These are phyloP conservation scores for Sisor rabdophorus DNA, from an alignment of 2,113 vertebrate genomes.

Conservation along the genomic window DNA sequence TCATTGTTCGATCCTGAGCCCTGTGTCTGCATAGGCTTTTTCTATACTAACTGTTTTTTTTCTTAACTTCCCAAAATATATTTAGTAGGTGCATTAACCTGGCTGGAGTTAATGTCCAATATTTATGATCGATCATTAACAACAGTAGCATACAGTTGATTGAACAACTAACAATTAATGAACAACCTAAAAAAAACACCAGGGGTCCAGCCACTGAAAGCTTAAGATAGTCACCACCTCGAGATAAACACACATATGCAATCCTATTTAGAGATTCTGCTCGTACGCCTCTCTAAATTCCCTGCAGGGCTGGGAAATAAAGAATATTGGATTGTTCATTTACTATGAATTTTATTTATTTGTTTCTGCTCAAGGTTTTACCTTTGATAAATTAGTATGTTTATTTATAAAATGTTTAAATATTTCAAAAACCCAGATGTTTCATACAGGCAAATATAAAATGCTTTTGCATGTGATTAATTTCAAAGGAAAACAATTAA, in stretches of 20 bases:
- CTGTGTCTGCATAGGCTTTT: background rate
- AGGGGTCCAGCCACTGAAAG: constrained; percentile 68
- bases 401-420: constrained; percentile 37
- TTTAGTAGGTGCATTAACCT: background rate
- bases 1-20: background rate
- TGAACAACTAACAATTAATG: background rate
- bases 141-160: background rate
- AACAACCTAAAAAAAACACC: constrained; percentile 61
- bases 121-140: background rate
- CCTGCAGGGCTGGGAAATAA: constrained; percentile 38
- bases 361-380: constrained; percentile 42
- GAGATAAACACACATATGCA: constrained; percentile 39
- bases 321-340: constrained; percentile 41
- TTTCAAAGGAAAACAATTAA: constrained; percentile 1
- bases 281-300: constrained; percentile 31
- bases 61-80: background rate
- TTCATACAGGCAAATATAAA: background rate
- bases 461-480: background rate
- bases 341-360: constrained; percentile 47
- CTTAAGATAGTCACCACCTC: constrained; percentile 68
- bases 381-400: constrained; percentile 33
- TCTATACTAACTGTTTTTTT: background rate
- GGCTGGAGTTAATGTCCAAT: background rate
- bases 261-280: constrained; percentile 41
- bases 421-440: constrained; percentile 26